Evolutionary conservation across 2,797 vertebrate species (phyloP), one percentile per base, ranked within the genome.

Genomic region (Diglossa cyanea): DNA sequence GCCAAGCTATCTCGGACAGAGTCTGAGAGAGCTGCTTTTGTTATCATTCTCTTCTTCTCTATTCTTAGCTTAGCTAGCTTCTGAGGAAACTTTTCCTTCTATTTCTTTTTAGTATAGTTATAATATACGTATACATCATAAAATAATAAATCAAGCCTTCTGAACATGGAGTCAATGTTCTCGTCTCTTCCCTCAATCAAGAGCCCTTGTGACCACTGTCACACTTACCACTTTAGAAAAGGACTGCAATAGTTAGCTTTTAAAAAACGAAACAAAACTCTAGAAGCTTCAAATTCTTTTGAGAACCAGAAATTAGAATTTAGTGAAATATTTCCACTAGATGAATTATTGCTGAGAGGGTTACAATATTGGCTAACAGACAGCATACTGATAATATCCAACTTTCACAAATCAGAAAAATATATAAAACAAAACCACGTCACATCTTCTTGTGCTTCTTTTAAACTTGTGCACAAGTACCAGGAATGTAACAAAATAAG

Each of bases 191-290:
- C 35, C 35, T 35, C 35, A 35, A 35, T 35, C 35, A 35, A 35
- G 35, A 35, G 9, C 35, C 35, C 35, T 35, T 35, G 35, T 35
- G 35, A 35, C 35, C 35, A 35, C 35, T 35, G 35, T 35, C 35
- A 35, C 35, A 35, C 35, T 35, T 35, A 57, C 10, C 23, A 61
- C 7, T 24, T 17, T 26, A 79, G 11, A n/a, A 86, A 77, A 72
- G 19, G 17, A 67, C 39, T n/a, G 12, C n/a, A 83, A 42, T 5
- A 63, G 9, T 28, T 42, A 40, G 25, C 28, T 35, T n/a, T n/a
- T 7, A 12, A 50, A 13, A 44, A 20, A 23, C 12, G 1, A 8
- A 25, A 25, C 5, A 14, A 48, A 33, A 12, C 1, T 6, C 3
- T 10, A 14, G 6, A 5, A 33, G 4, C 24, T 65, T 57, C 10